Evolutionary conservation across 1,140 invertebrate species (phyloP), one percentile per base, ranked within the genome.

Genomic region (Bombus vancouverensis): DNA sequence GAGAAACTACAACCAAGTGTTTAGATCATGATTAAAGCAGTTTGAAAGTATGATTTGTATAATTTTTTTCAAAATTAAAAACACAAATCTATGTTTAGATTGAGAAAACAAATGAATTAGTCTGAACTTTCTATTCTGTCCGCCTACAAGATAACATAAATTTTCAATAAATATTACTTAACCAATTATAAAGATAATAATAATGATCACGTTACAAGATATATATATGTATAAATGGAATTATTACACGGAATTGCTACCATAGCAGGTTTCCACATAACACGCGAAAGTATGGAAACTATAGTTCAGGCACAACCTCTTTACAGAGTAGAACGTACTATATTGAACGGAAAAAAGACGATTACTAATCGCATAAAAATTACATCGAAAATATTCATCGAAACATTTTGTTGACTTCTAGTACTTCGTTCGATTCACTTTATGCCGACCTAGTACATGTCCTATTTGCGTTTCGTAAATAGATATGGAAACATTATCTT

Each of bases 261-360:
- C 12, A 62, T 65, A 59, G 65, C 8, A 53, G 72, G 66, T 80
- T 87, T 90, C 85, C 66, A 87, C 80, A 75, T 70, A 76, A 87
- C 66, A 53, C 62, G 88, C 76, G 88, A 87, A 87, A 89, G 81
- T 87, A 84, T 83, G 42, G 70, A 87, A 81, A 86, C 72, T 86
- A 66, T 37, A 18, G 53, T 9, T 10, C 39, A 57, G 44, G 65
- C 65, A 71, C 39, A 72, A 70, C 32, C 76, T 65, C 6, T 42
- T 44, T 28, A 74, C 71, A 65, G 79, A 87, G 76, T 80, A 62
- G 44, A 77, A 70, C 71, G 15, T 65, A 73, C 37, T 57, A 73
- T 71, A 66, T 25, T 32, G n/a, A 75, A 34, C 28, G 28, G 34
- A 68, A 47, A n/a, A 53, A 62, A 66, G 57, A 77, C 57, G 70